Evolutionary conservation across 2,888 invertebrate genomes (phyloP), one percentile per base, ranked within the genome.

Genomic region (Octodonta nipae): DNA sequence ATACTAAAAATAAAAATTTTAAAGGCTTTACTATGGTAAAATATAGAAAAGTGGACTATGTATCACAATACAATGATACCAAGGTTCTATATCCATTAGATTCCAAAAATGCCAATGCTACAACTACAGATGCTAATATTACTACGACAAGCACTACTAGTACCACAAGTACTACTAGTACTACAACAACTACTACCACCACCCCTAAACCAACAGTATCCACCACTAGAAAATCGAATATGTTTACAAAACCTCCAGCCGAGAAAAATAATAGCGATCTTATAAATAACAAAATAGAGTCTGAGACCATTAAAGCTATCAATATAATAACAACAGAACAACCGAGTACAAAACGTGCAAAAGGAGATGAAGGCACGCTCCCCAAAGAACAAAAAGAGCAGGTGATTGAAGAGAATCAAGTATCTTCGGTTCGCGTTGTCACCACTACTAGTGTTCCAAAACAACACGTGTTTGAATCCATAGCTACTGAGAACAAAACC

Each of bases 41-140:
- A 40, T 65, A 60, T 34, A 55, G 63, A 36, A 63, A 60, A 42
- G 60, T 70, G 40, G 61, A 64, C 40, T 63, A 63, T 28, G 60
- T 64, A 44, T 64, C 68, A 32, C 60, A 61, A 38, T 67, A 66
- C 42, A 68, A 70, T 44, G 67, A 71, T 55, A 70, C 70, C 44
- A 67, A 69, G 60, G 63, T 67, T 1, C n/a, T n/a, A n/a, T 45
- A 45, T 28, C 36, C 33, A 13, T 38, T 37, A 16, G 38, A 36
- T 5, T 29, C 15, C 3, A 34, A 36, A 12, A 35, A 27, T 6
- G 26, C 24, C 22, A 20, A 28, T 13, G 25, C 16, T 8, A 12
- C 7, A 5, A 20, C 13, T 15, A 15, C 30, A 10, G 22, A 26
- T 7, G 27, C 24, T 3, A 35, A 31, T n/a, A 15, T 15, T n/a